Percentiles rank a stretch among this genome's conserved stretches.
phyloP scores from a whole-genome alignment of 2,888 invertebrate genomes.

The Luperina testacea region DNA sequence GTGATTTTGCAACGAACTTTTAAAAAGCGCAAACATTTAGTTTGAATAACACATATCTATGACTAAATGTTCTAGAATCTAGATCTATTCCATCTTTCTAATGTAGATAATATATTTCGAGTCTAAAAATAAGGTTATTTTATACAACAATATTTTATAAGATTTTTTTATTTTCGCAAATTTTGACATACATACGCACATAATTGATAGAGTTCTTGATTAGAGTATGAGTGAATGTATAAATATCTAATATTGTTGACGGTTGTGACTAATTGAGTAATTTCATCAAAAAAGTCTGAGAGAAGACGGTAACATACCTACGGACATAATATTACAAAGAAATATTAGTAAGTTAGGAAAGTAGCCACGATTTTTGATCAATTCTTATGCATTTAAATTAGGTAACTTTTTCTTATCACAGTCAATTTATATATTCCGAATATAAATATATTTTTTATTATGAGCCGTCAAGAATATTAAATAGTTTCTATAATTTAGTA shows the following conservation, averaged over 20 bases:
- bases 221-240: conserved; percentile 64
- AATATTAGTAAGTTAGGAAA: conserved; percentile 22
- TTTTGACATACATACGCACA: conserved; percentile 41
- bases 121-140: conserved; percentile 85
- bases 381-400: conserved; percentile 76
- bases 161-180: conserved; percentile 14
- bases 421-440: conserved; percentile 68
- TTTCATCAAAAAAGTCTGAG: conserved; percentile 28
- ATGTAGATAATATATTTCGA: conserved; percentile 82
- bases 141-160: conserved; percentile 73
- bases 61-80: conserved; percentile 56
- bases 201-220: conserved; percentile 42
- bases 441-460: conserved; percentile 61
- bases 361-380: conserved; percentile 59
- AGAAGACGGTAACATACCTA: conserved; percentile 14
- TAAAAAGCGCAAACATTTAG: conserved; percentile 73
- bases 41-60: conserved; percentile 54
- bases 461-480: conserved; percentile 82
- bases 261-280: conserved; percentile 53
- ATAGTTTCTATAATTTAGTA: conserved; percentile 68
- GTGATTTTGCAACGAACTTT: conserved; percentile 73
- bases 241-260: conserved; percentile 77
- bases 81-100: conserved; percentile 74
- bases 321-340: conserved; percentile 17
- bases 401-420: conserved; percentile 81